Percentiles rank a stretch among this genome's conserved stretches.
Evolutionary conservation across 2,797 vertebrate species (phyloP).

Genomic region (Ceryle rudis): DNA sequence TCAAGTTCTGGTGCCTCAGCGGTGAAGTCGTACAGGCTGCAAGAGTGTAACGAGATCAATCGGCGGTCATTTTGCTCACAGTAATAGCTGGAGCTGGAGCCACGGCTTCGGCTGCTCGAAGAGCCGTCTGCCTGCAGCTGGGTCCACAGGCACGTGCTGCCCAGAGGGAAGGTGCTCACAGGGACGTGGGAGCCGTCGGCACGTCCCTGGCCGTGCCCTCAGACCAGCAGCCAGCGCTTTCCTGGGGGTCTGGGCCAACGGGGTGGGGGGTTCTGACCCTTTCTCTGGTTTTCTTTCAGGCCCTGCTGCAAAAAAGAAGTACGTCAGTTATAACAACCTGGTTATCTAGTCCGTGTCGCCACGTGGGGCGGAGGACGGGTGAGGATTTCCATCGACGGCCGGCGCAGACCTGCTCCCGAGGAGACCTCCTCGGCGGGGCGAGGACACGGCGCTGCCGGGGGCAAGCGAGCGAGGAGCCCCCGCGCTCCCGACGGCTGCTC

Average conservation of each 20-base stretch:
- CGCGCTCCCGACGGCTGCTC: conserved; percentile 71
- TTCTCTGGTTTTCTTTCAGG: conserved; percentile 75
- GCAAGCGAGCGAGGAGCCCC: conserved; percentile 53
- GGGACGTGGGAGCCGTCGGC: background rate
- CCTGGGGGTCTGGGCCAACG: fast-evolving
- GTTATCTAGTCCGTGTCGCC: conserved; percentile 86
- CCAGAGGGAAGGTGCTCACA: fast-evolving
- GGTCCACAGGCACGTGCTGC: background rate
- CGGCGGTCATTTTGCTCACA: background rate
- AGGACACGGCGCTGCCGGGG: background rate
- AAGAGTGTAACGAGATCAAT: background rate
- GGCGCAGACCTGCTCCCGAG: conserved; percentile 22
- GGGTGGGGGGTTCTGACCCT: background rate
- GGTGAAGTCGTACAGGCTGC: background rate
- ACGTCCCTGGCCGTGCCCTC: background rate
- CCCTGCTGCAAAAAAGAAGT: conserved; percentile 93
- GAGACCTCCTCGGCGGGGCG: conserved; percentile 4
- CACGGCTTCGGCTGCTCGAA: background rate
- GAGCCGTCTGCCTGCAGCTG: background rate
- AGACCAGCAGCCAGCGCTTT: background rate
- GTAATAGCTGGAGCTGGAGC: background rate
- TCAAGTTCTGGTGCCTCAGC: background rate
- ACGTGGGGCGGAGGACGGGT: conserved; percentile 59
- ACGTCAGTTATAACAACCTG: conserved; percentile 94
- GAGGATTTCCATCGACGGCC: conserved; percentile 70